phyloP scores from a whole-genome alignment of 2,113 vertebrate species.

The Chascanopsetta lugubris region DNA sequence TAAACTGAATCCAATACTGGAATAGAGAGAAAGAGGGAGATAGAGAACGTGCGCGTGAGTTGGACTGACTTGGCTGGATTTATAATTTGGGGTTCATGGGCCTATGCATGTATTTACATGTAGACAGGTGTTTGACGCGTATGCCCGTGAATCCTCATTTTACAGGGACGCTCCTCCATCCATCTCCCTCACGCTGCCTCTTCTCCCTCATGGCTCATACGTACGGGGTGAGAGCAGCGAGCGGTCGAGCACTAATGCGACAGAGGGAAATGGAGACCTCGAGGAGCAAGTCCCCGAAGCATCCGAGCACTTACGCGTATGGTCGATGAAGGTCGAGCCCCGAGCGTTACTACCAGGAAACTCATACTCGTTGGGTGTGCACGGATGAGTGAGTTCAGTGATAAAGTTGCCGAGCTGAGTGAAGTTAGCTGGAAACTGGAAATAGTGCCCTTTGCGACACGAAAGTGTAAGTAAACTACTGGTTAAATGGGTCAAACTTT shows the following conservation, averaged over 20 bases:
- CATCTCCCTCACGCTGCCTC: slow-evolving; percentile 17
- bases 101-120: slow-evolving; percentile 1
- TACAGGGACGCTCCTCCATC: neutral
- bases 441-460: neutral
- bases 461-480: neutral
- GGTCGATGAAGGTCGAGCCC: slow-evolving; percentile 20
- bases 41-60: slow-evolving; percentile 10
- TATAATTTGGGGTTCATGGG: too few relatives aligned
- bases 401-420: neutral
- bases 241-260: slow-evolving; percentile 46
- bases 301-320: slow-evolving; percentile 39
- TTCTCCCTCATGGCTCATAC: slow-evolving; percentile 25
- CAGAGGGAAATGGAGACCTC: slow-evolving; percentile 14
- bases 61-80: too few relatives aligned
- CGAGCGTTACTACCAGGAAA: slow-evolving; percentile 34
- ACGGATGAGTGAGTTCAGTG: slow-evolving; percentile 23
- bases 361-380: slow-evolving; percentile 13
- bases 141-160: slow-evolving; percentile 25
- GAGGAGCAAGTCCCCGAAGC: slow-evolving; percentile 14
- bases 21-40: too few relatives aligned
- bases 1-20: slow-evolving; percentile 37
- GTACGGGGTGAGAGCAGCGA: slow-evolving; percentile 5
- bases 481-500: too few relatives aligned
- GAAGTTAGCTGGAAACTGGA: too few relatives aligned
- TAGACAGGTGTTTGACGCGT: slow-evolving; percentile 1